A percentile compares a stretch with the other conserved stretches of the same genome.
Evolutionary conservation across 1,140 invertebrate genomes (phyloP).

Genomic region (Sycobia sp.): DNA sequence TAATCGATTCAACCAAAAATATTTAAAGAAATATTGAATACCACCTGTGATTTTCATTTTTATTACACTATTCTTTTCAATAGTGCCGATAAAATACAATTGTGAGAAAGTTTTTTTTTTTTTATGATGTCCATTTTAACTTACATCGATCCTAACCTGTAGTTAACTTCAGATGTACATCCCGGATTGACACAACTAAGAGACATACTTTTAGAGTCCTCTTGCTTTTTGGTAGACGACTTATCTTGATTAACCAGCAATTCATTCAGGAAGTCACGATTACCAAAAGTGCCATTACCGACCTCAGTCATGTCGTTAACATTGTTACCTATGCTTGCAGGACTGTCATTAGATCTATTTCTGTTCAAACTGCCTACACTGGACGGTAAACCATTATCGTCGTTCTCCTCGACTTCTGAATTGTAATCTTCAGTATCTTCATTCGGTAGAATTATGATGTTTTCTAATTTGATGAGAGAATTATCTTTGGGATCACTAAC

Average conservation of each 20-base stretch:
- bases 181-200: conserved; percentile 51
- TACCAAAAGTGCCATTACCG: not conserved
- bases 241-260: not conserved
- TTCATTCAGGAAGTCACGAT: not conserved
- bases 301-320: not conserved
- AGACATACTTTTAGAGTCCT: conserved; percentile 46
- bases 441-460: conserved; percentile 48
- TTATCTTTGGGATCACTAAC: conserved; percentile 34
- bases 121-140: conserved; percentile 36
- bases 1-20: conserved; percentile 12
- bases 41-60: not conserved
- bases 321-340: not conserved
- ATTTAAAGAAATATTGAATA: not conserved
- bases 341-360: conserved; percentile 10
- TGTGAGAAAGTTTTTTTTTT: not conserved
- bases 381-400: not conserved
- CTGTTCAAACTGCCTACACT: conserved; percentile 16
- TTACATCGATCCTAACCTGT: conserved; percentile 59
- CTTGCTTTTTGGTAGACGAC: conserved; percentile 1
- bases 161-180: conserved; percentile 40
- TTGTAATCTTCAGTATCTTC: conserved; percentile 2
- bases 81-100: conserved; percentile 17
- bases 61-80: conserved; percentile 1
- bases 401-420: not conserved
- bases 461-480: conserved; percentile 41